These are phyloP conservation scores for Pholis gunnellus DNA, from an alignment of 2,113 vertebrate genomes.

Conservation along the genomic window DNA sequence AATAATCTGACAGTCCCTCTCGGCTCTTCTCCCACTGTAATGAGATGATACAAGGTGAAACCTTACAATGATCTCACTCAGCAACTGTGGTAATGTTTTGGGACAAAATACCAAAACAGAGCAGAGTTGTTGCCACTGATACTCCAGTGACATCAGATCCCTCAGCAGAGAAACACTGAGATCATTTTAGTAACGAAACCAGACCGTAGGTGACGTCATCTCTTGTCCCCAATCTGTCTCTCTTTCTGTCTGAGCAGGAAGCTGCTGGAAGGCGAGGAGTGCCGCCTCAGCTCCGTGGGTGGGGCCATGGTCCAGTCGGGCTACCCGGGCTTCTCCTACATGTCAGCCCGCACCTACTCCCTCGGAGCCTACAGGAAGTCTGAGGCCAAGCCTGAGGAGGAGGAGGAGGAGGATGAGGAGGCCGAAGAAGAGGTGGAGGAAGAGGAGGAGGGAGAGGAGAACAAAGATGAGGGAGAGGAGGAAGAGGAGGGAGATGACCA, in stretches of 20 bases:
- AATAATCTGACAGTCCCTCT: neutral
- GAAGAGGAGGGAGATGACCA: conserved; percentile 43
- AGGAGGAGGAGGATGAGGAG: conserved; percentile 71
- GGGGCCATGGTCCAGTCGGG: conserved; percentile 80
- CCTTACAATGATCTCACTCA: neutral
- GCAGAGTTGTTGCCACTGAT: conserved; percentile 19
- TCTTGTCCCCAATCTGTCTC: conserved; percentile 1
- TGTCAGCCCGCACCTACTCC: conserved; percentile 73
- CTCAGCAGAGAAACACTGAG: conserved; percentile 1
- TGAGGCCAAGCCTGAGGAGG: conserved; percentile 77
- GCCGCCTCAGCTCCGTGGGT: conserved; percentile 83
- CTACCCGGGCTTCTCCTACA: conserved; percentile 82
- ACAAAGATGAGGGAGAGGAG: conserved; percentile 34
- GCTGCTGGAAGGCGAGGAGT: conserved; percentile 88
- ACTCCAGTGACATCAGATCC: conserved; percentile 31
- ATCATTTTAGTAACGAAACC: conserved; percentile 22
- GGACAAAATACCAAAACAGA: conserved; percentile 27
- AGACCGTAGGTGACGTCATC: neutral
- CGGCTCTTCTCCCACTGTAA: neutral
- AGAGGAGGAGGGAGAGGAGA: conserved; percentile 48
- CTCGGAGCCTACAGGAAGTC: conserved; percentile 79
- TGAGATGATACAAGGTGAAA: neutral
- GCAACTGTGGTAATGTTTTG: neutral
- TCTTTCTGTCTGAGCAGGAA: conserved; percentile 78
- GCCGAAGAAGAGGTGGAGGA: conserved; percentile 54